Conservation (phyloP, 2,113 vertebrate species). For the Budorcas taxicolor region DNA sequence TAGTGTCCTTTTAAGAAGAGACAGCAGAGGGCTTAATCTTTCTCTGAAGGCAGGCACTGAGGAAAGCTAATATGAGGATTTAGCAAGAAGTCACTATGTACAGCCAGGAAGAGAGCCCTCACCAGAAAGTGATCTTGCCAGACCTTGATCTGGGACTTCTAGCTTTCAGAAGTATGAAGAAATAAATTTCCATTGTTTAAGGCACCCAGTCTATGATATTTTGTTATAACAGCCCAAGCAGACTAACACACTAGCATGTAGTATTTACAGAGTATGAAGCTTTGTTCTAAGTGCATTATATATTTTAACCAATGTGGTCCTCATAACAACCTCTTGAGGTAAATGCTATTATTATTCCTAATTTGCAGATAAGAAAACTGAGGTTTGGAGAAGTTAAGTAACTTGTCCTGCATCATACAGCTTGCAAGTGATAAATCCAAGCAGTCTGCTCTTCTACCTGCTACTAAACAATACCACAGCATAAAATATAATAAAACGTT, state of each 20-base stretch:
- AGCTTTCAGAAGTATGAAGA: not conserved
- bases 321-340: not conserved
- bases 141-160: not conserved
- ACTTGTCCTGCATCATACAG: not conserved
- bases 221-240: not conserved
- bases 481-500: not conserved
- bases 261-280: not conserved
- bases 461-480: not conserved
- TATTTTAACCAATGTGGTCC: not conserved
- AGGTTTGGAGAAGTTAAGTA: not conserved
- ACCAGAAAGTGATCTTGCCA: not conserved
- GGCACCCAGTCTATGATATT: not conserved
- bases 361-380: not conserved
- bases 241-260: not conserved
- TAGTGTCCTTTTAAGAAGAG: not conserved
- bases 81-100: not conserved
- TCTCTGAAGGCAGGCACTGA: not conserved
- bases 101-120: not conserved
- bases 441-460: not conserved
- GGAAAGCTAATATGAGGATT: not conserved
- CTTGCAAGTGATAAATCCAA: not conserved
- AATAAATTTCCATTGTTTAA: not conserved
- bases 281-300: not conserved
- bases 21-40: not conserved
- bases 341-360: not conserved